These are phyloP conservation scores for Agelastica alni DNA, from an alignment of 2,888 invertebrate species.

Conservation along the genomic window DNA sequence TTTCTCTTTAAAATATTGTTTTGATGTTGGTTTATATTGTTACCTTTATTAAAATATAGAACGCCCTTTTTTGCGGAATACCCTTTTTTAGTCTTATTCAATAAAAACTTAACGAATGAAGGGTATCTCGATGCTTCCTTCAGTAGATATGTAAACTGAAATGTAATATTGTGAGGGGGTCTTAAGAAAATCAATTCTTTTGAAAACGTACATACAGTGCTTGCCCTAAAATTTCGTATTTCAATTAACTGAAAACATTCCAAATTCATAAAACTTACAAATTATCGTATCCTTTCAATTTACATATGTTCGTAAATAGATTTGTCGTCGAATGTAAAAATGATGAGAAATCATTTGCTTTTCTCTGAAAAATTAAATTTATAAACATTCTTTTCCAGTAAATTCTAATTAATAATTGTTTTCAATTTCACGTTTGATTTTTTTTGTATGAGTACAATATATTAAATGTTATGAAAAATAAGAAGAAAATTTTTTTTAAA, in stretches of 20 bases:
- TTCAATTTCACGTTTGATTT: background rate
- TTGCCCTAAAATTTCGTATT: slow-evolving; percentile 26
- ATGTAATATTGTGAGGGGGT: slow-evolving; percentile 33
- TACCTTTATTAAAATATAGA: slow-evolving; percentile 44
- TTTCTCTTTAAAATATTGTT: slow-evolving; percentile 2
- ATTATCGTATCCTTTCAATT: slow-evolving; percentile 26
- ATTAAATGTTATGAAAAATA: too few relatives aligned
- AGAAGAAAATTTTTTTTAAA: too few relatives aligned
- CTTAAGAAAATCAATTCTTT: slow-evolving; percentile 39
- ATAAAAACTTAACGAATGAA: slow-evolving; percentile 40
- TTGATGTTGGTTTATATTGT: slow-evolving; percentile 4
- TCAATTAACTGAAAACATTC: slow-evolving; percentile 4
- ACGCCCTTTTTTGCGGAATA: too few relatives aligned
- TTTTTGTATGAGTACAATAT: too few relatives aligned
- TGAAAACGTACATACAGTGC: slow-evolving; percentile 33
- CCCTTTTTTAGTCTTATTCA: slow-evolving; percentile 35
- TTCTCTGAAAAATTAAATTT: slow-evolving; percentile 44
- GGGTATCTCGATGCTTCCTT: slow-evolving; percentile 37
- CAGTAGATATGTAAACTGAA: slow-evolving; percentile 36
- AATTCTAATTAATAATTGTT: too few relatives aligned
- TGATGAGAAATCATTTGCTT: slow-evolving; percentile 34
- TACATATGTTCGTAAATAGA: slow-evolving; percentile 37
- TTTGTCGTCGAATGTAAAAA: slow-evolving; percentile 37
- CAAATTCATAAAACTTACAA: slow-evolving; percentile 28
- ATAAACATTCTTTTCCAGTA: too few relatives aligned